phyloP scores from a whole-genome alignment of 2,888 invertebrate genomes.

The Barypeithes pellucidus region DNA sequence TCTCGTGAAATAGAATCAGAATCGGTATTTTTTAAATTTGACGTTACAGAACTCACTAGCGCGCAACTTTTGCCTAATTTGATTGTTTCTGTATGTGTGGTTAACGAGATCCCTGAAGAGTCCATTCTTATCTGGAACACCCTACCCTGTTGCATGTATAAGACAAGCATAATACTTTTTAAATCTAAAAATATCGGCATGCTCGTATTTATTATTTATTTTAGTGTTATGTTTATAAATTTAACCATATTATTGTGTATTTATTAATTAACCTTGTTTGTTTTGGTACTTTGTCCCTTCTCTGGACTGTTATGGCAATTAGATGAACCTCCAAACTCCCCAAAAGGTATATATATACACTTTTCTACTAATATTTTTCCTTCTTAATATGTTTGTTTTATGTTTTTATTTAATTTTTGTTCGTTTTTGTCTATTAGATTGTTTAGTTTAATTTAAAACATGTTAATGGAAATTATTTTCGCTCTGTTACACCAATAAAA shows the following conservation, averaged over 20 bases:
- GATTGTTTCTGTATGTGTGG: too few species aligned
- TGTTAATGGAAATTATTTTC: not conserved
- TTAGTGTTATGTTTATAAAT: conserved; percentile 41
- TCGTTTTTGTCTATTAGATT: conserved; percentile 34
- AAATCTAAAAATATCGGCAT: conserved; percentile 17
- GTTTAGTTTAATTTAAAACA: conserved; percentile 27
- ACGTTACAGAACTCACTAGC: too few species aligned
- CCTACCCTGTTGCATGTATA: too few species aligned
- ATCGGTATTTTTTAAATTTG: too few species aligned
- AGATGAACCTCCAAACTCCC: conserved; percentile 52
- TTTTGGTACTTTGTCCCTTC: conserved; percentile 55
- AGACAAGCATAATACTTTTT: not conserved
- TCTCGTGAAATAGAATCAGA: too few species aligned
- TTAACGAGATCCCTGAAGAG: too few species aligned
- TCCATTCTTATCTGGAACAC: too few species aligned
- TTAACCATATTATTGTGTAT: conserved; percentile 37
- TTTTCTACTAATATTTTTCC: conserved; percentile 46
- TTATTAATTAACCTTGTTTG: conserved; percentile 54
- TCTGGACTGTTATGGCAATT: conserved; percentile 53
- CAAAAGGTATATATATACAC: conserved; percentile 51
- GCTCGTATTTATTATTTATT: conserved; percentile 33
- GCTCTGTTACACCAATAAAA: too few species aligned
- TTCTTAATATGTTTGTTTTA: conserved; percentile 34
- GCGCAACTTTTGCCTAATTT: too few species aligned
- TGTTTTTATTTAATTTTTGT: conserved; percentile 34